Evolutionary conservation across 2,888 invertebrate species (phyloP), one percentile per base, ranked within the genome.

Genomic region (Synergus gifuensis): DNA sequence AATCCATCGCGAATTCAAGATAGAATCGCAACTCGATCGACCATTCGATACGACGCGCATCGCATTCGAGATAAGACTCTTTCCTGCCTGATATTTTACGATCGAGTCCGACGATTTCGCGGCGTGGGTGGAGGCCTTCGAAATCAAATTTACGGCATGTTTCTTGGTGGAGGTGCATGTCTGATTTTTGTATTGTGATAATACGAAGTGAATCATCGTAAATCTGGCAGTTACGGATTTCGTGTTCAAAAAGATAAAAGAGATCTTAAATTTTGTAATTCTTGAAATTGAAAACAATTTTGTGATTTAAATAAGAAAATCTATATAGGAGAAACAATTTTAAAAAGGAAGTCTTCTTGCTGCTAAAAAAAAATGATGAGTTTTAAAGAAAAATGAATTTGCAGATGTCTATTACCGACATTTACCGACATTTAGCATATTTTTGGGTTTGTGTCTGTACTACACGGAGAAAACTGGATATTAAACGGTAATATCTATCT

Each of bases 221-320:
- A 69, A 69, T 69, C 22, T 42, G 14, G 14, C 40, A 49, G 49
- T 5, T 49, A 49, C 7, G 49, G 16, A 49, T 49, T 5, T 16
- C 42, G 8, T 42, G 42, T 42, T 7, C 42, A 42, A 9, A 49
- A 14, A 7, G 36, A 36, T 1, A 4, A 49, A 5, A 49, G 49
- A 14, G 4, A 49, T 49, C 16, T 4, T 16, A 5, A 49, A 14
- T 49, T 16, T 1, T 16, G 1, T 5, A 5, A 16, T 49, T 16
- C 16, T 49, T 49, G 49, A 16, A 49, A 49, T 16, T 49, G 5
- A 14, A 16, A 4, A 49, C 14, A 5, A 14, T 49, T 49, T 16
- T 49, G 79, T 81, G 81, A 83, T 80, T 83, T 83, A 81, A 83
- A 81, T 83, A 80, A 83, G 22, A 22, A 81, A 82, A 83, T 80